Percentiles rank a stretch among this genome's conserved stretches.
Conservation (phyloP, 2,797 vertebrate species). For the Enteromius fasciolatus region DNA sequence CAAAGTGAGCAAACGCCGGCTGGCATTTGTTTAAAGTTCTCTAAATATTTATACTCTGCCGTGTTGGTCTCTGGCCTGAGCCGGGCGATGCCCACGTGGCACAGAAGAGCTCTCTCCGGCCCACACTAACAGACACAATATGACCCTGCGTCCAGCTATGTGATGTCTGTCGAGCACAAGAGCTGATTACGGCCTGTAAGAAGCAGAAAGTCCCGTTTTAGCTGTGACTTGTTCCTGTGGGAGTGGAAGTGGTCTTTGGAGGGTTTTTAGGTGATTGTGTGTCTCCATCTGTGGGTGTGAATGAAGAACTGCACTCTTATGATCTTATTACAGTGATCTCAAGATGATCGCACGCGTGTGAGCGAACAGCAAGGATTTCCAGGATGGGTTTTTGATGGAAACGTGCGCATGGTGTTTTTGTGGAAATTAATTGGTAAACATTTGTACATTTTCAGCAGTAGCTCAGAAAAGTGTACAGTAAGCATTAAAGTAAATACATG, state of each 20-base stretch:
- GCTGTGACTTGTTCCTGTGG: not conserved
- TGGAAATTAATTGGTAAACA: not conserved
- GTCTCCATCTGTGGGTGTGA: conserved; percentile 37
- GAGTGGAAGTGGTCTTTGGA: conserved; percentile 13
- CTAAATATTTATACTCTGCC: conserved; percentile 20
- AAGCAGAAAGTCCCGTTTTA: not conserved
- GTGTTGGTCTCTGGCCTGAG: not conserved
- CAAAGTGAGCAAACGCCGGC: conserved; percentile 5
- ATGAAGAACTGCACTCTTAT: conserved; percentile 8
- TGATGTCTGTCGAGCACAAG: not conserved
- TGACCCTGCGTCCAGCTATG: not conserved
- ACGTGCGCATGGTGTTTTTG: not conserved
- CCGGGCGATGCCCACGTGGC: conserved; percentile 27
- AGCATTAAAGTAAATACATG: not conserved
- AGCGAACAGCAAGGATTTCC: not conserved
- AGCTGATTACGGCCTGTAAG: not conserved
- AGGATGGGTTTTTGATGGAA: not conserved
- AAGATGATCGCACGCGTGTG: not conserved
- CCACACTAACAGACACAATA: not conserved
- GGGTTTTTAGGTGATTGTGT: not conserved
- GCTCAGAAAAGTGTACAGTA: not conserved
- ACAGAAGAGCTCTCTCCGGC: conserved; percentile 2
- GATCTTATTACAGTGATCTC: not conserved
- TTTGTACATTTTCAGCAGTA: not conserved
- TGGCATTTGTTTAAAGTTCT: conserved; percentile 17